Evolutionary conservation across 2,888 invertebrate species (phyloP), one percentile per base, ranked within the genome.

Genomic region (Limnephilus rhombicus): DNA sequence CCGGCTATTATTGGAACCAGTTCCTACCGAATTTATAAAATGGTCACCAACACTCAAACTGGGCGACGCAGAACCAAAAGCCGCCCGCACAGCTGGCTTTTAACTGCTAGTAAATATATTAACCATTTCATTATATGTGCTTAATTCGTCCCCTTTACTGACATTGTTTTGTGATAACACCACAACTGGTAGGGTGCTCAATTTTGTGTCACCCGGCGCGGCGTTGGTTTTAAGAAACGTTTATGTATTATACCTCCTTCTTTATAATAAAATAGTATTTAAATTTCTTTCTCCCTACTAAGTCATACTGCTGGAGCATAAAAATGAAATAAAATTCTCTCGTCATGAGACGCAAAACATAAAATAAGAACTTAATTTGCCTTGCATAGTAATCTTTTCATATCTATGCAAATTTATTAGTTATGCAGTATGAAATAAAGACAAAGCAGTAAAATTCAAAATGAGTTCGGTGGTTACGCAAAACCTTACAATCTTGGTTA

Each of bases 391-490:
- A 89, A 89, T 80, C 88, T 89, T 89, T 89, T 80, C 88, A 89
- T 89, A 89, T 89, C 88, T 89, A 89, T 89, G 88, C 88, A 80
- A 89, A 89, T 89, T 80, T 24, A 11, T 41, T 89, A 80, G 88
- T 80, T 18, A 37, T 89, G 88, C n/a, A 89, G 24, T 89, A 37
- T 41, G 12, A 88, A 89, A 89, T 80, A n/a, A 89, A 37, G 80
- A 24, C 41, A 34, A 29, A 80, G 80, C n/a, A 12, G 68, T 80
- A 37, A 80, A 89, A n/a, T 80, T 80, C 34, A 41, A 49, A 85
- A 87, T 31, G 49, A 87, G 49, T n/a, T 86, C 34, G 83, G 53
- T 68, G 68, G 68, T 68, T 68, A 68, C 24, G 2, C 24, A 68
- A 24, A 68, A 68, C 9, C 68, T 18, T 68, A 18, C 53, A 24